These are phyloP conservation scores for Lasioglossum pauxillum DNA, from an alignment of 2,888 invertebrate species.

Conservation along the genomic window DNA sequence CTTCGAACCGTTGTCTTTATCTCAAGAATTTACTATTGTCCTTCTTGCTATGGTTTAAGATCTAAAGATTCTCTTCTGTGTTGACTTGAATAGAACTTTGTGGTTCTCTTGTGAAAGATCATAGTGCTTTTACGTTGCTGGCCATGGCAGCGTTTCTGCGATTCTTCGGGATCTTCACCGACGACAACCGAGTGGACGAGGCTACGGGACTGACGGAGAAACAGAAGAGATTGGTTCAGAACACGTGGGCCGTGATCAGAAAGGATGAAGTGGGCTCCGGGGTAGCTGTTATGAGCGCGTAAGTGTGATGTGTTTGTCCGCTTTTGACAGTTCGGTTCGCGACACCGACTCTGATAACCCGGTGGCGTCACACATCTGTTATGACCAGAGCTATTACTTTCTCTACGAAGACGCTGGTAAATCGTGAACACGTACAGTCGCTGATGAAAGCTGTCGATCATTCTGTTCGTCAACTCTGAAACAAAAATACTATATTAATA, in stretches of 20 bases:
- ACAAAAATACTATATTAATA: background rate
- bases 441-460: no score
- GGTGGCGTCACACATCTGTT: background rate
- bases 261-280: slow-evolving; percentile 85
- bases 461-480: background rate
- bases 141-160: slow-evolving; percentile 76
- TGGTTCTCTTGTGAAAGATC: background rate
- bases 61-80: background rate
- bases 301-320: slow-evolving; percentile 69
- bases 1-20: background rate
- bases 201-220: slow-evolving; percentile 84
- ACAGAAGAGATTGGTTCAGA: slow-evolving; percentile 83
- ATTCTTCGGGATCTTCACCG: slow-evolving; percentile 72
- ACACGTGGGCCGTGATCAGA: slow-evolving; percentile 84
- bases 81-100: background rate
- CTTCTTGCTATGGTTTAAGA: background rate
- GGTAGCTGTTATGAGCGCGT: slow-evolving; percentile 84
- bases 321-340: background rate
- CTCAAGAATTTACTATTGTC: background rate
- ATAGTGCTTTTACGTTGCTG: slow-evolving; percentile 6
- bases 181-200: slow-evolving; percentile 80
- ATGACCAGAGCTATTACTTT: background rate
- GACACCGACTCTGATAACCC: background rate
- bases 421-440: background rate
- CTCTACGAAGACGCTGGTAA: background rate